Conservation (phyloP, 2,113 vertebrate genomes). For the Cranoglanis bouderius region DNA sequence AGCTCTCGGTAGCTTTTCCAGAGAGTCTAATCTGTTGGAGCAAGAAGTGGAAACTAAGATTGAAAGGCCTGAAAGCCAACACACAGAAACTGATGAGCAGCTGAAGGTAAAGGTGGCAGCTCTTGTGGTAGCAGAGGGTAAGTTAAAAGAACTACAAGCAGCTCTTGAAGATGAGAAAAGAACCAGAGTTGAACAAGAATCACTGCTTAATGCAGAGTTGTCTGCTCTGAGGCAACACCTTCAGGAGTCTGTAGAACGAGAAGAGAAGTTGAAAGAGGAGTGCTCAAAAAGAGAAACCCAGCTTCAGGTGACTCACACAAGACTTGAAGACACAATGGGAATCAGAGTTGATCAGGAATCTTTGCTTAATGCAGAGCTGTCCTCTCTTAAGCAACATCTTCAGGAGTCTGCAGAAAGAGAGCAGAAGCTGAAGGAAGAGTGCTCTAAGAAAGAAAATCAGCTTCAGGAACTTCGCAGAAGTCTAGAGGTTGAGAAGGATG, state of each 20-base stretch:
- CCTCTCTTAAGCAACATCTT: constrained; percentile 63
- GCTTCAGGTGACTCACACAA: constrained; percentile 72
- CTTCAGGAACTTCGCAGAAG: constrained; percentile 73
- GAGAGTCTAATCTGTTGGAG: constrained; percentile 31
- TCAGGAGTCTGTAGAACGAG: constrained; percentile 64
- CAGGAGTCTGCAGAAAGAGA: constrained; percentile 66
- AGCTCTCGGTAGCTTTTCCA: constrained; percentile 27
- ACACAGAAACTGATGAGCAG: constrained; percentile 51
- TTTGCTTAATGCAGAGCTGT: constrained; percentile 39
- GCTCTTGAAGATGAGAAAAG: constrained; percentile 63
- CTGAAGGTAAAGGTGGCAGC: constrained; percentile 57
- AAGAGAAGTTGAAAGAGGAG: constrained; percentile 63
- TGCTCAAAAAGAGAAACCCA: constrained; percentile 68
- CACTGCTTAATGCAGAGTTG: constrained; percentile 38
- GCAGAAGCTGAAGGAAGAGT: constrained; percentile 61
- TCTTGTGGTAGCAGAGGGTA: constrained; percentile 61
- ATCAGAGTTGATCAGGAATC: constrained; percentile 36
- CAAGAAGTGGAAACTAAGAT: constrained; percentile 40
- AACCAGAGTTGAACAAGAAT: constrained; percentile 56
- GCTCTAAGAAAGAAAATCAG: constrained; percentile 69
- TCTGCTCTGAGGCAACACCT: constrained; percentile 63
- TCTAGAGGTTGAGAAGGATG: constrained; percentile 88
- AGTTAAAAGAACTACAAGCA: constrained; percentile 57
- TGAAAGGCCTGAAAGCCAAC: constrained; percentile 45
- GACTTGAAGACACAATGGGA: constrained; percentile 66